Evolutionary conservation across 2,797 vertebrate genomes (phyloP), one percentile per base, ranked within the genome.

Genomic region (Todus mexicanus): DNA sequence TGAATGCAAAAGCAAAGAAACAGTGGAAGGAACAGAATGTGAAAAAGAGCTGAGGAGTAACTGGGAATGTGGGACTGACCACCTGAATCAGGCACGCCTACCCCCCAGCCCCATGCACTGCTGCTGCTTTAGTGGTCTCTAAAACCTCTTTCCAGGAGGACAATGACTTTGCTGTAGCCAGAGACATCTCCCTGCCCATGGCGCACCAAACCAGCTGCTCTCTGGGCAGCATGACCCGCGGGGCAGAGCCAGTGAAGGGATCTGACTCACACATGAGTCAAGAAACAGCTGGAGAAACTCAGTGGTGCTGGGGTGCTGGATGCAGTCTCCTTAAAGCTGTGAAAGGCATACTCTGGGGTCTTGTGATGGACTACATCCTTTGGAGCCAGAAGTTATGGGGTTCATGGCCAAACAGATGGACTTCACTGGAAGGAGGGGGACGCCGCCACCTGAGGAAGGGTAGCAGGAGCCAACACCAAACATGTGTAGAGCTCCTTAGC

Each of bases 371-470:
- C n/a, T 3, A 1, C 1, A 1, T 57, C 61, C 81, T 63, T 40
- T 8, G 2, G 75, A 94, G 92, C 93, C 94, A 95, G 66, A 85
- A 95, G 50, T 75, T 78, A 12, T 0, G 0, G 54, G 4, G 13
- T 56, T 63, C 2, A 2, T 69, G 61, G 78, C 94, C 89, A 94
- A 96, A 93, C 94, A 96, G 81, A 94, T 94, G 92, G 92, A 83
- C 61, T 85, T 93, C 26, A 6, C 71, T 69, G 72, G 37, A 33
- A 90, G 50, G 43, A 81, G 37, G 33, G 31, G 64, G 69, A 88
- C 87, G 81, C 50, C 87, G 81, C 50, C 90, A 92, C 84, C 81
- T 85, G 92, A 90, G 80, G 42, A 94, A 87, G 61, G 12, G 29
- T 47, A 61, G n/a, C 35, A 59, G 31, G 6, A 89, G 69, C 61